A percentile compares a stretch with the other conserved stretches of the same genome.
phyloP scores from a whole-genome alignment of 2,888 invertebrate species.

The Himalopsyche kuldschensis region DNA sequence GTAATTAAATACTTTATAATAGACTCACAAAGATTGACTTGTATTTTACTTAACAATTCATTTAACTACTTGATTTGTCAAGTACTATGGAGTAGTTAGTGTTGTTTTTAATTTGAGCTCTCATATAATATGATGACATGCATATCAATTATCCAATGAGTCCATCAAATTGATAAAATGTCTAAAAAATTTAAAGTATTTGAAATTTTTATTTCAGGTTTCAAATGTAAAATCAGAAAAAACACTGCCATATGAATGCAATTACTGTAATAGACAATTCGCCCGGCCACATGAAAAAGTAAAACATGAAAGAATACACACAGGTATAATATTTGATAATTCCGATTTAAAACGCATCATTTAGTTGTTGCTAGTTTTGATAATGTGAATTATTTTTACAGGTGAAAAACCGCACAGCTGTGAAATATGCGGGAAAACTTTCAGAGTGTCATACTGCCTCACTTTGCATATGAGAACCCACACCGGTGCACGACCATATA shows the following conservation, averaged over 20 bases:
- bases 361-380: background rate
- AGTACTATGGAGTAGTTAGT: background rate
- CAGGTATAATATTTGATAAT: slow-evolving; percentile 51
- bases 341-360: background rate
- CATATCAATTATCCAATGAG: slow-evolving; percentile 17
- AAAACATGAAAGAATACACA: slow-evolving; percentile 82
- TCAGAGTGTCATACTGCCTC: slow-evolving; percentile 77
- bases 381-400: slow-evolving; percentile 39
- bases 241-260: slow-evolving; percentile 65
- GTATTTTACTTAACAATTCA: too few species aligned
- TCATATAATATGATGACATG: slow-evolving; percentile 24
- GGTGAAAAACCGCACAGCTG: slow-evolving; percentile 78
- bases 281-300: slow-evolving; percentile 79
- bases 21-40: too few species aligned
- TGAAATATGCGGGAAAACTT: slow-evolving; percentile 78
- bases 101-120: background rate
- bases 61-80: too few species aligned
- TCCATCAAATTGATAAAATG: background rate
- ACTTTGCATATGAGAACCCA: slow-evolving; percentile 80
- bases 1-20: too few species aligned
- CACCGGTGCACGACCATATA: slow-evolving; percentile 75
- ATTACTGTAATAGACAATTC: slow-evolving; percentile 72
- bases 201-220: slow-evolving; percentile 46
- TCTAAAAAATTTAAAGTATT: background rate
- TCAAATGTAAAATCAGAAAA: slow-evolving; percentile 48